Evolutionary conservation across 2,888 invertebrate species (phyloP).

Genomic region (Cheilosia pagana): DNA sequence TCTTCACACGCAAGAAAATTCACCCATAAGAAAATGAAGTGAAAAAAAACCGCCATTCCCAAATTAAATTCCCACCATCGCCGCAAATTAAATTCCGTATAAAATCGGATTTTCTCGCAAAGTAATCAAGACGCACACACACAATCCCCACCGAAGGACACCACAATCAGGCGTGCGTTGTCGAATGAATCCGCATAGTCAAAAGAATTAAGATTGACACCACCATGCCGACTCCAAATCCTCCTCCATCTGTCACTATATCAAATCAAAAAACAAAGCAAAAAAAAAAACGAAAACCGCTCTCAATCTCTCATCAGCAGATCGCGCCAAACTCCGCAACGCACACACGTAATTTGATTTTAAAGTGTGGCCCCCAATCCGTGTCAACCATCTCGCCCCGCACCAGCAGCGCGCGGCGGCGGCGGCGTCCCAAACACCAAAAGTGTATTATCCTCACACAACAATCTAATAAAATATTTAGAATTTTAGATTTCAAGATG

Average conservation of each 20-base stretch:
- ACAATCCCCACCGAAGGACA: conserved; percentile 56
- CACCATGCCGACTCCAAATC: conserved; percentile 52
- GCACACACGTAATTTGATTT: conserved; percentile 69
- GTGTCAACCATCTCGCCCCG: conserved; percentile 14
- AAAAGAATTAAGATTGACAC: conserved; percentile 63
- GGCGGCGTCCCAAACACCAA: conserved; percentile 60
- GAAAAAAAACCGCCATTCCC: background rate
- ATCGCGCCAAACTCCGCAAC: background rate
- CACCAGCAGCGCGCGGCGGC: background rate
- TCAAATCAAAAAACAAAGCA: conserved; percentile 60
- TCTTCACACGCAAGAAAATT: background rate
- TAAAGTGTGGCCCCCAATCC: conserved; percentile 64
- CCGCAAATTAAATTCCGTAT: conserved; percentile 69
- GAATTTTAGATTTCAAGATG: conserved; percentile 69
- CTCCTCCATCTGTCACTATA: conserved; percentile 56
- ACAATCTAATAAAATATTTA: conserved; percentile 75
- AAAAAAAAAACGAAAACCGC: conserved; percentile 20
- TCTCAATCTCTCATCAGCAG: conserved; percentile 68
- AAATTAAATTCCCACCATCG: conserved; percentile 65
- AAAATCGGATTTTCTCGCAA: conserved; percentile 61
- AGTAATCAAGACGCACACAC: conserved; percentile 55
- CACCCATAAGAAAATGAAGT: background rate
- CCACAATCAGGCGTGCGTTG: conserved; percentile 60
- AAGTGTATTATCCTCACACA: conserved; percentile 72
- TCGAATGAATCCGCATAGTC: conserved; percentile 30